phyloP scores from a whole-genome alignment of 2,113 vertebrate genomes.

The Rhea americana region DNA sequence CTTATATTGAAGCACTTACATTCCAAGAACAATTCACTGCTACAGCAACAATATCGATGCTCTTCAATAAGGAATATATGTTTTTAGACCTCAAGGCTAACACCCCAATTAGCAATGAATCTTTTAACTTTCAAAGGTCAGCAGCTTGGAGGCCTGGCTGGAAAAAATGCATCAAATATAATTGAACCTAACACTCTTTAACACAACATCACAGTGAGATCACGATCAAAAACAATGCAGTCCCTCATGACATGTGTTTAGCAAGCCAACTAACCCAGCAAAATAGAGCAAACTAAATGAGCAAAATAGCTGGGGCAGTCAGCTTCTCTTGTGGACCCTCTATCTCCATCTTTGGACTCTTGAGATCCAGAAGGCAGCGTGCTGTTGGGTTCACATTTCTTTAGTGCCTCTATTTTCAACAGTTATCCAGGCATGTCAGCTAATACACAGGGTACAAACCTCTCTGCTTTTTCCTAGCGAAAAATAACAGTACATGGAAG shows the following conservation, averaged over 20 bases:
- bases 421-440: background rate
- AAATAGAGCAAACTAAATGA: background rate
- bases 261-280: background rate
- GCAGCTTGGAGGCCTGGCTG: background rate
- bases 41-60: background rate
- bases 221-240: background rate
- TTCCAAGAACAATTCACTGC: background rate
- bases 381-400: background rate
- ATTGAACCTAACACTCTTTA: background rate
- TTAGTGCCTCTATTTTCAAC: background rate
- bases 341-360: no score
- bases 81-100: background rate
- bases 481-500: background rate
- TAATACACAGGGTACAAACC: accelerated
- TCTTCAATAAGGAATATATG: background rate
- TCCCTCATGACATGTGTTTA: background rate
- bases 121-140: background rate
- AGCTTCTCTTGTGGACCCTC: background rate
- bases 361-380: no score
- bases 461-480: background rate
- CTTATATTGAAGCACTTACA: background rate
- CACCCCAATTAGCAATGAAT: background rate
- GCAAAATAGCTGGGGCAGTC: background rate
- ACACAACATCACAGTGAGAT: accelerated
- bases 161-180: background rate